Base-by-base conservation (phyloP, 2,888 invertebrate species). In the Nemotelus nigrinus region DNA sequence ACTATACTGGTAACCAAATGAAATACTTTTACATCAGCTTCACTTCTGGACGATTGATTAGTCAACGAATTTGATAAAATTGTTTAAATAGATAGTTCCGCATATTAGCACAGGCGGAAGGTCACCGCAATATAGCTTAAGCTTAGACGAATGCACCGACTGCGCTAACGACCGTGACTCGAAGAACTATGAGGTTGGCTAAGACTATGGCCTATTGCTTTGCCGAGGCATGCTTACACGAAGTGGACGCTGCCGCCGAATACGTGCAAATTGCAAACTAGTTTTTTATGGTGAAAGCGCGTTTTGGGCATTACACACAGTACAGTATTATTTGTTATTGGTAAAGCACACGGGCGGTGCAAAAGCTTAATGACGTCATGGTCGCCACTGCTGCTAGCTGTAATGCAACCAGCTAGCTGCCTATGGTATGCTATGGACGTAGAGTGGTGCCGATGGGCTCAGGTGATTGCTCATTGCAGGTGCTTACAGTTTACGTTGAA, bases 221-320 rank as follows among this genome's bases (percentile, higher is more conserved):
- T 25, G 25, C 25, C 25, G 25, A 25, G 25, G 25, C 25, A 25
- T 1, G 25, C 25, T 25, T 25, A 25, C 25, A 25, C 25, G 53
- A 70, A 53, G 5, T 55, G 70, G 70, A n/a, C 70, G 25, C 25
- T 25, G 25, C 25, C 25, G 70, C 55, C 25, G 70, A 70, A 70
- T 70, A 70, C 55, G 55, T 50, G 55, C 53, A 55, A 45, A 50
- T 70, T 41, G 70, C 70, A 55, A 70, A 70, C 70, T 41, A 10
- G 70, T 70, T 70, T 70, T 70, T 70, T 74, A 60, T 41, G 74
- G 74, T 48, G 74, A 74, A 74, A 74, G 74, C 74, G 74, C 74
- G 39, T 63, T 63, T 74, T 63, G 63, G 60, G 25, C 70, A 55
- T 63, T 72, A 72, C 45, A 47, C 39, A 53, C 53, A 65, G 25